phyloP scores from a whole-genome alignment of 2,797 vertebrate genomes.

The Gymnothorax javanicus region DNA sequence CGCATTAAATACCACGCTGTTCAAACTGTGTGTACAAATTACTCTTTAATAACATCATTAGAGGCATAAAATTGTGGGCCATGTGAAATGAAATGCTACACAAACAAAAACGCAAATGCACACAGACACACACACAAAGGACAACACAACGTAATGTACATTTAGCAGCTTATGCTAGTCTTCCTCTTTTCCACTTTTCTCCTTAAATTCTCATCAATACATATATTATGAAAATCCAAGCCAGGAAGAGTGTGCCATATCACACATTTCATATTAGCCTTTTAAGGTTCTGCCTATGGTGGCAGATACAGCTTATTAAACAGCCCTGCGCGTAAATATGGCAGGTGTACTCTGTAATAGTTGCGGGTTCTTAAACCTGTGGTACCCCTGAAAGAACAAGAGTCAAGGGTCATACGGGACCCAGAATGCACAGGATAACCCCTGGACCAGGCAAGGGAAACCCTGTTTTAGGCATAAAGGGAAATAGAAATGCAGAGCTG shows the following conservation, averaged over 20 bases:
- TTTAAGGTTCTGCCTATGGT: background rate
- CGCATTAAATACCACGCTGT: conserved; percentile 17
- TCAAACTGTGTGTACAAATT: background rate
- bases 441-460: background rate
- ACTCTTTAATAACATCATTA: conserved; percentile 26
- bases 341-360: background rate
- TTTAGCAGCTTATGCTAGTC: conserved; percentile 10
- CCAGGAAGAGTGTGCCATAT: background rate
- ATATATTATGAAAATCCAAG: background rate
- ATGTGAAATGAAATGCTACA: background rate
- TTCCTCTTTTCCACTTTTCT: background rate
- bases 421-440: background rate
- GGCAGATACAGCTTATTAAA: conserved; percentile 24
- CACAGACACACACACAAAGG: background rate
- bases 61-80: conserved; percentile 17
- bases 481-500: conserved; percentile 46
- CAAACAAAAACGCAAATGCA: background rate
- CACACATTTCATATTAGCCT: background rate
- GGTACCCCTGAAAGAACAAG: background rate
- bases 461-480: conserved; percentile 13
- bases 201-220: background rate
- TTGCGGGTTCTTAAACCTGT: background rate
- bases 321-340: conserved; percentile 36
- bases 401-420: background rate
- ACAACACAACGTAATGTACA: conserved; percentile 10